Conservation (phyloP, 2,888 invertebrate genomes). For the Mellilla xanthometata region DNA sequence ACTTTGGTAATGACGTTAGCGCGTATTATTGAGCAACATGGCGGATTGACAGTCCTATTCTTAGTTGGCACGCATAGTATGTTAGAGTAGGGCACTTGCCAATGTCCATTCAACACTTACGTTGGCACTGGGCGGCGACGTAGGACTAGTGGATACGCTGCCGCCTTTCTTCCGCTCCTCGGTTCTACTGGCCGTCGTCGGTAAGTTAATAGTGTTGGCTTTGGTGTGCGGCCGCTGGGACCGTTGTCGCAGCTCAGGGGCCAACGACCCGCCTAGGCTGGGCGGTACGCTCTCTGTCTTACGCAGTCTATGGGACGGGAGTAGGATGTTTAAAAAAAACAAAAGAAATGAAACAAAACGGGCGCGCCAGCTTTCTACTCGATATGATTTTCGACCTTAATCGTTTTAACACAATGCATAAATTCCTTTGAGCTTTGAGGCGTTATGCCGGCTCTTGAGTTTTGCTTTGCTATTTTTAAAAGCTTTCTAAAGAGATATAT, state of each 20-base stretch:
- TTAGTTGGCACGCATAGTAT: too few relatives aligned
- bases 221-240: conserved; percentile 71
- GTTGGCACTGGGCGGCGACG: conserved; percentile 69
- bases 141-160: conserved; percentile 56
- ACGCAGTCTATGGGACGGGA: conserved; percentile 64
- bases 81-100: too few relatives aligned
- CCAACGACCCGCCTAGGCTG: conserved; percentile 58
- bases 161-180: conserved; percentile 59
- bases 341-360: conserved; percentile 53
- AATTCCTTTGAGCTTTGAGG: too few relatives aligned
- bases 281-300: conserved; percentile 74
- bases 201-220: conserved; percentile 84
- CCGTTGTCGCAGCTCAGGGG: conserved; percentile 60
- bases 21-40: too few relatives aligned
- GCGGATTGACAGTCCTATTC: too few relatives aligned
- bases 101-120: conserved; percentile 63
- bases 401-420: too few relatives aligned
- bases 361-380: conserved; percentile 51
- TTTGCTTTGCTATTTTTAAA: too few relatives aligned
- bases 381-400: conserved; percentile 20
- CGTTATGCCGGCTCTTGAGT: too few relatives aligned
- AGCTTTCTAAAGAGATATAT: too few relatives aligned
- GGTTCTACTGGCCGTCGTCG: conserved; percentile 59
- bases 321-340: conserved; percentile 47
- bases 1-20: too few relatives aligned